These are phyloP conservation scores for Shargacucullia verbasci DNA, from an alignment of 2,888 invertebrate species.

Conservation along the genomic window DNA sequence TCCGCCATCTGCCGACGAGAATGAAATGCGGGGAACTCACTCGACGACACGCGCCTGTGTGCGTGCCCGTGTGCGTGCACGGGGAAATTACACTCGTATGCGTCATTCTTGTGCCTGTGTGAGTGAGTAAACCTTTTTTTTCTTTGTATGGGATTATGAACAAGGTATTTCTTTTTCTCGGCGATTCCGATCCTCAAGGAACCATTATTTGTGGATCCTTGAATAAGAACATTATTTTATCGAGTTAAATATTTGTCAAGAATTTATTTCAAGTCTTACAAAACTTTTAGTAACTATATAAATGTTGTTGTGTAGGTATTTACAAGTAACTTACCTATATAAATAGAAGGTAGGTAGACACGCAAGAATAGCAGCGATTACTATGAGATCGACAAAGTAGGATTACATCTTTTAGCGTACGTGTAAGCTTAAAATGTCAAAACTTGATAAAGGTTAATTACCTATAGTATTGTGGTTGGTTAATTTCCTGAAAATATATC, in stretches of 20 bases:
- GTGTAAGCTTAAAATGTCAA: neutral
- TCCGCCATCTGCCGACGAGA: constrained; percentile 89
- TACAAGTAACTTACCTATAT: constrained; percentile 17
- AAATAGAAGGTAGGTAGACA: constrained; percentile 16
- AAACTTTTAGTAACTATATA: constrained; percentile 46
- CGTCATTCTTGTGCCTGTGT: constrained; percentile 71
- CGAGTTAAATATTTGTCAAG: constrained; percentile 44
- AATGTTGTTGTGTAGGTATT: constrained; percentile 28
- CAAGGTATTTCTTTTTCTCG: constrained; percentile 78
- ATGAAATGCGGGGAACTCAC: constrained; percentile 87
- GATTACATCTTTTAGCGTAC: neutral
- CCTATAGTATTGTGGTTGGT: neutral
- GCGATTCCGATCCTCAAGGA: constrained; percentile 68
- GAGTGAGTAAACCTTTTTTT: constrained; percentile 82
- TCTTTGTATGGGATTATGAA: constrained; percentile 82
- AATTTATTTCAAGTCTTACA: constrained; percentile 25
- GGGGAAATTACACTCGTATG: constrained; percentile 72
- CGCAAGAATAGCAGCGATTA: neutral
- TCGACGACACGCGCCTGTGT: constrained; percentile 71
- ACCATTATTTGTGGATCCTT: constrained; percentile 58
- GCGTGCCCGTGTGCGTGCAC: constrained; percentile 68
- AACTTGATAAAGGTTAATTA: too few relatives aligned
- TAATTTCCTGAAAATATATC: too few relatives aligned
- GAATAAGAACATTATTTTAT: constrained; percentile 53
- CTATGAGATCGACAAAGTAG: neutral